These are phyloP conservation scores for Neodontobutis hainanensis DNA, from an alignment of 2,113 vertebrate genomes.

Conservation along the genomic window DNA sequence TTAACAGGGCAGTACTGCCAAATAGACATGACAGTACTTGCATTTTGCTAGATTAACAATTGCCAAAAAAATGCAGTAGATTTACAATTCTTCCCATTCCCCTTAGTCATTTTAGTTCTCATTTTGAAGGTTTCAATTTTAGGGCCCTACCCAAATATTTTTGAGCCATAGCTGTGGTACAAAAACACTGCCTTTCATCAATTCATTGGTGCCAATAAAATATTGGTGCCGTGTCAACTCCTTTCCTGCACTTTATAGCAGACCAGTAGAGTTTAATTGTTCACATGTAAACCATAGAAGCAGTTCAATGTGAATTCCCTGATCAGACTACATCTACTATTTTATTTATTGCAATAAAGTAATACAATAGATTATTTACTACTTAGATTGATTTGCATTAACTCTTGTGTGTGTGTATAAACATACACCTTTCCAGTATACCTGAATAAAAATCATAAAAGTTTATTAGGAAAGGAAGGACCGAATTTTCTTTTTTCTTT, in stretches of 20 bases:
- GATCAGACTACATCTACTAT: neutral
- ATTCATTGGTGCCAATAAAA: constrained; percentile 14
- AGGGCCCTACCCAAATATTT: neutral
- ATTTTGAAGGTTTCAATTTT: neutral
- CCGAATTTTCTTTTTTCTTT: neutral
- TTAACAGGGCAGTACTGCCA: constrained; percentile 72
- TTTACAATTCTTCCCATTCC: constrained; percentile 19
- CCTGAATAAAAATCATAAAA: neutral
- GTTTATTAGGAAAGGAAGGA: neutral
- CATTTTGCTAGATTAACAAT: constrained; percentile 44
- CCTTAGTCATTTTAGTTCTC: constrained; percentile 2
- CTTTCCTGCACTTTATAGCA: constrained; percentile 56
- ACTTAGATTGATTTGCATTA: neutral
- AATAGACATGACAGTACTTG: constrained; percentile 73
- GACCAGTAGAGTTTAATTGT: constrained; percentile 17
- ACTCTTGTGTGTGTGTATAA: neutral
- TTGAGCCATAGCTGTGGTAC: neutral
- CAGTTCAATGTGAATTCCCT: constrained; percentile 1
- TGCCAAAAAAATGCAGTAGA: constrained; percentile 27
- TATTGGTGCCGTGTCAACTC: constrained; percentile 26
- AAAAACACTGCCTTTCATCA: neutral
- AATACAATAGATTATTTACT: no score
- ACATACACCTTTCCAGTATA: neutral
- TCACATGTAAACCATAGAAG: neutral
- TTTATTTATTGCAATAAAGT: no score